These are phyloP conservation scores for Zalophus californianus DNA, from an alignment of 2,797 vertebrate genomes.

Conservation along the genomic window DNA sequence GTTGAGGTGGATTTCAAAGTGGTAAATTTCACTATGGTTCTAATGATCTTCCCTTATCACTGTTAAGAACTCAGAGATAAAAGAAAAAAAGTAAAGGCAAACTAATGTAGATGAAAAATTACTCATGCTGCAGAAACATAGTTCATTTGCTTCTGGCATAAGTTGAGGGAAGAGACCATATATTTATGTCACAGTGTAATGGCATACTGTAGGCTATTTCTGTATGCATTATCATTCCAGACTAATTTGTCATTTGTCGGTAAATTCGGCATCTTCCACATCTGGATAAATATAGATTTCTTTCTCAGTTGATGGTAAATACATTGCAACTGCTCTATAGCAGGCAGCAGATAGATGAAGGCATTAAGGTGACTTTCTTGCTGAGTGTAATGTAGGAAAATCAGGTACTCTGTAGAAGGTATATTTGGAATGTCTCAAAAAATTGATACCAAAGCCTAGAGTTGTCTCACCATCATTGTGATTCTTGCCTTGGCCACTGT, in stretches of 20 bases:
- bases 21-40: neutral
- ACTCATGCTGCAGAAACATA: constrained; percentile 78
- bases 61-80: constrained; percentile 70
- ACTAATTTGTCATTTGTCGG: constrained; percentile 88
- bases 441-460: constrained; percentile 57
- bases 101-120: constrained; percentile 81
- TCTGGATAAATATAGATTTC: constrained; percentile 87
- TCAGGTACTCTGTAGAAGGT: constrained; percentile 50
- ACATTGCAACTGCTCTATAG: constrained; percentile 84
- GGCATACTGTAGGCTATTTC: constrained; percentile 87
- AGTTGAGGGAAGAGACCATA: constrained; percentile 86
- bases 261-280: constrained; percentile 87
- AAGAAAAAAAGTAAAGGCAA: constrained; percentile 44
- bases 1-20: neutral
- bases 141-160: constrained; percentile 87
- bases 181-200: constrained; percentile 90
- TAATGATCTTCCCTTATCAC: constrained; percentile 65
- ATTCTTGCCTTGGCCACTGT: neutral
- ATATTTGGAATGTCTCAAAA: constrained; percentile 58
- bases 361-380: constrained; percentile 78
- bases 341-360: constrained; percentile 85
- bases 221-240: constrained; percentile 83
- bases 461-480: neutral
- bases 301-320: constrained; percentile 88
- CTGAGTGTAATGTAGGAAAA: constrained; percentile 67